Percentiles rank a stretch among this genome's conserved stretches.
phyloP scores from a whole-genome alignment of 1,140 invertebrate species.

The Musca vetustissima region DNA sequence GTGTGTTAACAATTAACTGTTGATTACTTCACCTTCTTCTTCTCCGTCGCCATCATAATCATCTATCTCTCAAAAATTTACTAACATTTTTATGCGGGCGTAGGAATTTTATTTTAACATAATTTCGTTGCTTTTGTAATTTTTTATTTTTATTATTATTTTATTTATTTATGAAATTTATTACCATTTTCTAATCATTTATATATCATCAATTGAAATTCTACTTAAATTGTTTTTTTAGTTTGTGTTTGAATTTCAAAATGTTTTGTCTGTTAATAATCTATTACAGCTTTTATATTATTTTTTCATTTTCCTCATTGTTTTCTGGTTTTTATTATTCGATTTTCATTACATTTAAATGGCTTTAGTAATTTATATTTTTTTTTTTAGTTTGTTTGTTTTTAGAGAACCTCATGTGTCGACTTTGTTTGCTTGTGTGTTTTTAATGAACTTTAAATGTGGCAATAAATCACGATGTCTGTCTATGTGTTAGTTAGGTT shows the following conservation, averaged over 20 bases:
- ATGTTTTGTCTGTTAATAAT: background rate
- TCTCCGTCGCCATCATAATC: too few species aligned
- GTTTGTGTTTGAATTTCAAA: background rate
- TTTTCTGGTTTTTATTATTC: background rate
- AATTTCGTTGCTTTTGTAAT: conserved; percentile 14
- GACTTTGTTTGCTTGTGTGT: too few species aligned
- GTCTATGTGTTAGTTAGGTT: too few species aligned
- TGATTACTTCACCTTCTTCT: too few species aligned
- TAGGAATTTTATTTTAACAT: background rate
- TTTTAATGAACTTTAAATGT: too few species aligned
- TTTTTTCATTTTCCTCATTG: background rate
- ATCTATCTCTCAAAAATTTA: too few species aligned
- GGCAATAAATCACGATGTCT: too few species aligned
- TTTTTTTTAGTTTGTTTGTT: background rate
- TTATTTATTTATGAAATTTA: too few species aligned
- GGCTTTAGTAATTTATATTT: background rate
- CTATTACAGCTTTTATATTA: conserved; percentile 1
- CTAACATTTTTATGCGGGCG: background rate
- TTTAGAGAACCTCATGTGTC: too few species aligned
- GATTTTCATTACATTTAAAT: background rate
- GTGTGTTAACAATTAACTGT: conserved; percentile 18
- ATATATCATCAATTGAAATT: conserved; percentile 11
- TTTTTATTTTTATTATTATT: background rate
- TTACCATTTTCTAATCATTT: background rate
- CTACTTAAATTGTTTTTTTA: conserved; percentile 10